phyloP scores from a whole-genome alignment of 2,797 vertebrate genomes.

The Chiloscyllium punctatum region DNA sequence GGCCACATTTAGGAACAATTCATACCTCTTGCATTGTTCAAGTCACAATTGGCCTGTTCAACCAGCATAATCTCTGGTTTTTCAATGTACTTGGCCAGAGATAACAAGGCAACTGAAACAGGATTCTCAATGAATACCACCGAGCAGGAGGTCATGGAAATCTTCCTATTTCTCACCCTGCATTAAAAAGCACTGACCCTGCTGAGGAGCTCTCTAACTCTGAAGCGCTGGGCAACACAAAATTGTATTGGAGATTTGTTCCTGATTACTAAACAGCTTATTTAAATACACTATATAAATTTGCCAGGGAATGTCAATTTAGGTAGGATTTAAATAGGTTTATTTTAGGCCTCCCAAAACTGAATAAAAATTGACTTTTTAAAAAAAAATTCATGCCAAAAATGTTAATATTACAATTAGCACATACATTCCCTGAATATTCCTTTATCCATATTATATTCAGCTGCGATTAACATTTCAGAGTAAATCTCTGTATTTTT shows the following conservation, averaged over 20 bases:
- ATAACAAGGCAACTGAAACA: not conserved
- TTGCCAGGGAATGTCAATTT: not conserved
- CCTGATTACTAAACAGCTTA: not conserved
- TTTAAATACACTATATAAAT: not conserved
- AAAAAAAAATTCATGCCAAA: not conserved
- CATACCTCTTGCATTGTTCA: constrained; percentile 1
- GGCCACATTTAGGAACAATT: not conserved
- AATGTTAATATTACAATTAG: not conserved
- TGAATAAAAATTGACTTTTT: not conserved
- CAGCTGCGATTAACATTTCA: too few species aligned
- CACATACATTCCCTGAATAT: not conserved
- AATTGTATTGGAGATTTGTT: not conserved
- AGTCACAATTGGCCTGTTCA: constrained; percentile 17
- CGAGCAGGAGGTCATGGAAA: not conserved
- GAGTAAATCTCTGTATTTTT: not conserved
- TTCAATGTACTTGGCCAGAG: not conserved
- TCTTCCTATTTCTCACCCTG: constrained; percentile 20
- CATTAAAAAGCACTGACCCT: not conserved
- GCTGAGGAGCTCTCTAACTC: not conserved
- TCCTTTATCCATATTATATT: not conserved
- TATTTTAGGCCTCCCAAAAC: not conserved
- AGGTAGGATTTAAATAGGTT: not conserved
- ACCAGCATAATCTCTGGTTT: not conserved
- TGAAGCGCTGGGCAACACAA: not conserved
- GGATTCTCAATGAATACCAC: constrained; percentile 1